phyloP scores from a whole-genome alignment of 2,888 invertebrate genomes.

The Malthinus flaveolus region DNA sequence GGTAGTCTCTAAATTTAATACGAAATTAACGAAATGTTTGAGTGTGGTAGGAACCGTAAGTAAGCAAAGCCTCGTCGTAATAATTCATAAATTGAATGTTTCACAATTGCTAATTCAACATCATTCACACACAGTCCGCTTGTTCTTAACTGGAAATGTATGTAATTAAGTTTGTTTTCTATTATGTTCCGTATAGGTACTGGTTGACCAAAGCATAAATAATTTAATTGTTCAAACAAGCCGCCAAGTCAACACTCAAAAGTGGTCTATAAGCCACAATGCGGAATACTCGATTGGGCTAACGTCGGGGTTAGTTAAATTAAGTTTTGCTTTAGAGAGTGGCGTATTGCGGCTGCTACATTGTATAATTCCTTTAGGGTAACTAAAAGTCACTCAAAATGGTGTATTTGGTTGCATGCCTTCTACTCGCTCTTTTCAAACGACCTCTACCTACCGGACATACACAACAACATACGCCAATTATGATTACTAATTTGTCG shows the following conservation, averaged over 20 bases:
- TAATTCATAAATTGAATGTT: constrained; percentile 57
- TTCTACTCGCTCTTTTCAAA: constrained; percentile 25
- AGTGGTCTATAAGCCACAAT: constrained; percentile 30
- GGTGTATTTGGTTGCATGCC: constrained; percentile 33
- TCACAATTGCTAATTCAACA: constrained; percentile 56
- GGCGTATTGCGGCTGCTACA: constrained; percentile 45
- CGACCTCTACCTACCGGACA: constrained; percentile 27
- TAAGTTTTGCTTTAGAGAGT: constrained; percentile 50
- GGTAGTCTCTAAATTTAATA: constrained; percentile 50
- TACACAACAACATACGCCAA: constrained; percentile 23
- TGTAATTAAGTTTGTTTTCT: constrained; percentile 58
- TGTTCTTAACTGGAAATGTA: constrained; percentile 53
- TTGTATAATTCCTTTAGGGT: constrained; percentile 48
- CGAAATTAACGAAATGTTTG: constrained; percentile 47
- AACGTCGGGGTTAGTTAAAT: constrained; percentile 49
- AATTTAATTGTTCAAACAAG: constrained; percentile 51
- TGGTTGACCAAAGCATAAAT: constrained; percentile 51
- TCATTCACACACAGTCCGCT: constrained; percentile 51
- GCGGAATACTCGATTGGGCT: constrained; percentile 33
- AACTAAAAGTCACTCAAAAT: constrained; percentile 47
- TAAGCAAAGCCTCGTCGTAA: constrained; percentile 39
- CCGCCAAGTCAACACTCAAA: constrained; percentile 35
- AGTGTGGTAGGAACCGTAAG: constrained; percentile 26
- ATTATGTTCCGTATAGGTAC: constrained; percentile 54
- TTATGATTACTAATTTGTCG: constrained; percentile 29